These are phyloP conservation scores for Pseudonaja textilis DNA, from an alignment of 2,113 vertebrate species.

Conservation along the genomic window DNA sequence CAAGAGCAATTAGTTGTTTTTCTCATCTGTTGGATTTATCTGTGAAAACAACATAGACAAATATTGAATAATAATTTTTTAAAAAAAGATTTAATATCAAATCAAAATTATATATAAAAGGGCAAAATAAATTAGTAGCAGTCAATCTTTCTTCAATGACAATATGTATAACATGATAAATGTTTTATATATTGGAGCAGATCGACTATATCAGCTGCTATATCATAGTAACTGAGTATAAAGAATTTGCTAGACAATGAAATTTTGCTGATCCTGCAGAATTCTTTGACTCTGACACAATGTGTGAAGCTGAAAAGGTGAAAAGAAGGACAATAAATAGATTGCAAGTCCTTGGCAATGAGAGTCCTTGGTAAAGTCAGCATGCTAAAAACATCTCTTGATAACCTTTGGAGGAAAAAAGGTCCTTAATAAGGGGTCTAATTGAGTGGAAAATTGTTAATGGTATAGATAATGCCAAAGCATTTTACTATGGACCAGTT, in stretches of 20 bases:
- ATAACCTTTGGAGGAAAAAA: slow-evolving; percentile 43
- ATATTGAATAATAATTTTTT: not conserved
- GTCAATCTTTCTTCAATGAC: not conserved
- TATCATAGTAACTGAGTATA: slow-evolving; percentile 11
- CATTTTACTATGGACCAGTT: slow-evolving; percentile 25
- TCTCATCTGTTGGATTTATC: not conserved
- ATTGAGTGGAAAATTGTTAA: slow-evolving; percentile 64
- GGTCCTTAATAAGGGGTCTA: slow-evolving; percentile 49
- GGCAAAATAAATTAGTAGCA: not conserved
- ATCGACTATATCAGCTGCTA: slow-evolving; percentile 5
- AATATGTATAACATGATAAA: slow-evolving; percentile 12
- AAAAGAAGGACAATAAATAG: slow-evolving; percentile 43
- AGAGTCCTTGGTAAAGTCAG: slow-evolving; percentile 14
- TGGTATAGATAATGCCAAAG: slow-evolving; percentile 51
- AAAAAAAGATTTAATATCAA: not conserved
- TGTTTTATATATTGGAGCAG: slow-evolving; percentile 12
- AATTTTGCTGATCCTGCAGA: slow-evolving; percentile 33
- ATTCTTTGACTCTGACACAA: slow-evolving; percentile 36
- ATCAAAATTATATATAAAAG: not conserved
- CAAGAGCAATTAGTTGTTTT: not conserved
- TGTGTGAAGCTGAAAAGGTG: slow-evolving; percentile 38
- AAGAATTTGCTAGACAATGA: slow-evolving; percentile 6
- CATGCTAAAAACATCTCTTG: slow-evolving; percentile 54
- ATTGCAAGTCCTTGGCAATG: slow-evolving; percentile 14
- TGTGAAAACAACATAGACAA: not conserved